Base-by-base conservation (phyloP, 1,140 invertebrate species). In the Leptopilina boulardi region DNA sequence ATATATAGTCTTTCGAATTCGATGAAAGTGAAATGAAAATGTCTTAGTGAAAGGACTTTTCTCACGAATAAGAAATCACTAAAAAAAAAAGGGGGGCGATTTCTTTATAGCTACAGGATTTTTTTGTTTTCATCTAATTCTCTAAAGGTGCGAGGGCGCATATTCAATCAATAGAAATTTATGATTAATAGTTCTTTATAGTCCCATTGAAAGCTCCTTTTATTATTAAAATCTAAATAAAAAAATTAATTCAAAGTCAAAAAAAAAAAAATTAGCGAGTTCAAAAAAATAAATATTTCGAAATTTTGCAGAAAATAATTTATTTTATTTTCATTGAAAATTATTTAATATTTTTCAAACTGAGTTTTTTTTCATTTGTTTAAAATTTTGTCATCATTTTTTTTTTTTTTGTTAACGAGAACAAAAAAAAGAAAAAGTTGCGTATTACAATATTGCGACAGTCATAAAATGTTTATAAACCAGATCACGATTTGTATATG, bases 11-110 rank as follows among this genome's bases (percentile, higher is more conserved):
- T 66, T 66, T 30, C n/a, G 26, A 30, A 66, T 66, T 66, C 59
- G 59, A 66, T 66, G 59, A 66, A 66, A 66, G 59, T 66, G 26
- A 66, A 66, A 66, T 66, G 59, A 66, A 66, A 59, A 34, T 30
- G 23, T 30, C 23, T 66, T 15, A 51, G 59, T 66, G 59, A 66
- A 66, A 66, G 59, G 59, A 34, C 23, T 26, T 66, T 66, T 66
- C 59, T 66, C 59, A 66, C 59, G 59, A 30, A 34, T 23, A 30
- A 66, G 21, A 30, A 66, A 23, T 21, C 11, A 66, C 56, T 66
- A 66, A 66, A 66, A 23, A 13, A 23, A 21, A 30, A 13, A 23
- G 23, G 23, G 9, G 3, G 23, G 15, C 21, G 6, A 66, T 66
- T 66, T 30, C 56, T 66, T 66, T 66, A 42, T 42, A 18, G 56